Conservation (phyloP, 2,113 vertebrate genomes). For the Sprattus sprattus region DNA sequence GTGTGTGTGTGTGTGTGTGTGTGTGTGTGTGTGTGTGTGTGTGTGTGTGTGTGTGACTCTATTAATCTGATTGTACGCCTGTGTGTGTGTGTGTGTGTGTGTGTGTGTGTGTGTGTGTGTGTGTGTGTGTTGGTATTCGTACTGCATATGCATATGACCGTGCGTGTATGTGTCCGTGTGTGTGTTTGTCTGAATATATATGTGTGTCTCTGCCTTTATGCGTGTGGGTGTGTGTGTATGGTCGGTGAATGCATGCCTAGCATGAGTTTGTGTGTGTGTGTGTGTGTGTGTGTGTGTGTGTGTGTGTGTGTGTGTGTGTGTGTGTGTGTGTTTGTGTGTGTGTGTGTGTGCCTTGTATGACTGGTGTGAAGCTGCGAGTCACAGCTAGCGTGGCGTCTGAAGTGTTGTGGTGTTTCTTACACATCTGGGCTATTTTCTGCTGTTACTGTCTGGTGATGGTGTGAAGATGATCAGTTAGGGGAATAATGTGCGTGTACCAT, state of each 20-base stretch:
- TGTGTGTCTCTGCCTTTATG: not conserved
- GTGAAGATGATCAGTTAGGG: constrained; percentile 38
- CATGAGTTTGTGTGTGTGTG: too few relatives aligned
- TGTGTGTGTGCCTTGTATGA: not conserved
- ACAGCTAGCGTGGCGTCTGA: constrained; percentile 7
- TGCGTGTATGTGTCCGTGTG: not conserved
- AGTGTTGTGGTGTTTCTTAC: constrained; percentile 28
- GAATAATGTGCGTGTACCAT: not conserved
- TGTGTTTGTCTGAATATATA: not conserved
- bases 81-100: not conserved
- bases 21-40: too few relatives aligned
- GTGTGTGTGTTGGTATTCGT: not conserved
- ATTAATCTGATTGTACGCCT: not conserved
- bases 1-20: too few relatives aligned
- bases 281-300: not conserved
- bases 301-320: not conserved
- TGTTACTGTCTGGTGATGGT: constrained; percentile 28
- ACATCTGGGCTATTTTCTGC: constrained; percentile 41
- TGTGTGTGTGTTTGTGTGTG: constrained; percentile 10
- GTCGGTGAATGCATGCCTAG: too few relatives aligned
- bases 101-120: not conserved
- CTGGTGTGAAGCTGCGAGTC: constrained; percentile 22
- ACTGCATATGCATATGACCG: too few relatives aligned
- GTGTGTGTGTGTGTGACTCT: not conserved
- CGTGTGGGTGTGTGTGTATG: not conserved